Base-by-base conservation (phyloP, 2,888 invertebrate genomes). In the Catocala fraxini region DNA sequence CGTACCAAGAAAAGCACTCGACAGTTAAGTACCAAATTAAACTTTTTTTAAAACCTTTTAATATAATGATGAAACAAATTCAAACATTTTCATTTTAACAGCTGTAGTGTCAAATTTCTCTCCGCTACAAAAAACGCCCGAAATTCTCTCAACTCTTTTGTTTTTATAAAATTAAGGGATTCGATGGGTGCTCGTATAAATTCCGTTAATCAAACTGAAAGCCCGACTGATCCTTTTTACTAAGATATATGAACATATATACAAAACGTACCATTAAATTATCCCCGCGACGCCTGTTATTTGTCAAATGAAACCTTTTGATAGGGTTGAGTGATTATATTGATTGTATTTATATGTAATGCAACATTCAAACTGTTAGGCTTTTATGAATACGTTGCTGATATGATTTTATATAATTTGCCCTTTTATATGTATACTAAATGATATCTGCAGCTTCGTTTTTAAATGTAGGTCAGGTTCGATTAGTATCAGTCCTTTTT, bases 141-240 rank as follows among this genome's bases (percentile, higher is more conserved):
- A 34, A 42, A 42, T 52, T 48, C 13, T n/a, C 25, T 46, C 10
- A 34, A 42, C 52, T 35, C 46, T 56, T 64, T 52, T 61, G 15
- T 59, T 52, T 55, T 11, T 11, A 42, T 53, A 43, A 35, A 59
- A 54, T 11, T n/a, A 13, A 51, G 41, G 51, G 49, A 34, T 25
- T 25, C 3, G 25, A 49, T 34, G 33, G 35, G 49, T 6, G 3
- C 6, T 34, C 13, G 39, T 59, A 60, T 25, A 39, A 62, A 65
- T 56, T 48, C 33, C 39, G 6, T 12, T 57, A 62, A 9, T 48
- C 48, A 58, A 59, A 65, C 11, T 55, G n/a, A 59, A 11, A 59
- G 42, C 13, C 9, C 12, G 13, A 2, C 25, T 4, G 25, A 25
- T 25, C 25, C 25, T 25, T 25, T 25, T 25, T 25, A 25, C 25